These are phyloP conservation scores for Acanthosepion esculentum DNA, from an alignment of 2,888 invertebrate species.

Conservation along the genomic window DNA sequence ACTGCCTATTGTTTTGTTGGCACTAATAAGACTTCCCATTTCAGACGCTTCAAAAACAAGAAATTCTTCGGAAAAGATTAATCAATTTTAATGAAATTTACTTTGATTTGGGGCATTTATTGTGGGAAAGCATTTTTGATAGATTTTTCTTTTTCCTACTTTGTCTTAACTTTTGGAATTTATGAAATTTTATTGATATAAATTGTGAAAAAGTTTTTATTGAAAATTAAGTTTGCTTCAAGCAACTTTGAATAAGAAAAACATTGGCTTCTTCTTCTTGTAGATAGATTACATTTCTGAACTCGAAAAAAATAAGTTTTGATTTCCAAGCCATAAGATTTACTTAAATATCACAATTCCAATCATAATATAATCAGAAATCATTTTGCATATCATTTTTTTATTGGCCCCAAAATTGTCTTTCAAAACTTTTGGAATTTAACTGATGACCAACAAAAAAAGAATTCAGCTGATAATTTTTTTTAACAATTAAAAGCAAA, in stretches of 20 bases:
- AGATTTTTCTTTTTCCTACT: neutral
- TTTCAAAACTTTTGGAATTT: neutral
- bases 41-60: neutral
- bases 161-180: neutral
- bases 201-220: constrained; percentile 4
- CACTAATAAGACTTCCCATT: neutral
- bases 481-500: too few species aligned
- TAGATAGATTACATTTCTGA: neutral
- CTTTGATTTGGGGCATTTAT: constrained; percentile 1
- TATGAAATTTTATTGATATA: neutral
- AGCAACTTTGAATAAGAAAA: neutral
- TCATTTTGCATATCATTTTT: neutral
- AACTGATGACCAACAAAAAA: too few species aligned
- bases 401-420: neutral
- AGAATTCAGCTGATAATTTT: too few species aligned
- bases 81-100: constrained; percentile 33
- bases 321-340: neutral
- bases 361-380: neutral
- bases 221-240: neutral
- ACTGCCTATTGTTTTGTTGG: neutral
- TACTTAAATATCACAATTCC: neutral
- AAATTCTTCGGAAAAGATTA: neutral
- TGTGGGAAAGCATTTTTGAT: neutral
- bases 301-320: neutral
- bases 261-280: neutral